Percentiles rank a stretch among this genome's conserved stretches.
These are phyloP conservation scores for Ommatoiulus sabulosus DNA, from an alignment of 2,888 invertebrate genomes.

Conservation along the genomic window DNA sequence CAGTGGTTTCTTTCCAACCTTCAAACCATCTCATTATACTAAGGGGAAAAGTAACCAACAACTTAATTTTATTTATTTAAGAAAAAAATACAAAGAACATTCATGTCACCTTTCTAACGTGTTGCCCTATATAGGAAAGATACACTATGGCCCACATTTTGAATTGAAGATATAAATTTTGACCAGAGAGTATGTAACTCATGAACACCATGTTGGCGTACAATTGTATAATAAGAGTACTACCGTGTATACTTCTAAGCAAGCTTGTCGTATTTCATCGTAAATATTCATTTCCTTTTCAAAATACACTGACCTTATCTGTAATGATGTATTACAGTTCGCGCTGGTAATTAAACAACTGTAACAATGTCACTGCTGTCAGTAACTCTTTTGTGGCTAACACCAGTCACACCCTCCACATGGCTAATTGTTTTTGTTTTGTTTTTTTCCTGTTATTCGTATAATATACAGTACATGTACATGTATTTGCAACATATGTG, in stretches of 20 bases:
- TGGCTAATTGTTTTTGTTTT: neutral
- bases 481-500: neutral
- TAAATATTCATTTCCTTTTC: constrained; percentile 39
- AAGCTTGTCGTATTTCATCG: neutral
- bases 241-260: neutral
- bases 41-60: neutral
- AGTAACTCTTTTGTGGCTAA: neutral
- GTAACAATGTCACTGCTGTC: constrained; percentile 10
- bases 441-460: neutral
- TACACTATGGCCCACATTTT: constrained; percentile 12
- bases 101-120: constrained; percentile 32
- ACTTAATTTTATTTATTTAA: constrained; percentile 40
- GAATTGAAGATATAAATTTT: neutral
- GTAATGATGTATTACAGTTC: neutral
- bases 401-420: neutral
- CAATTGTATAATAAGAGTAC: neutral
- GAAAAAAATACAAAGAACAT: neutral
- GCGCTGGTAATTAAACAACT: neutral
- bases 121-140: constrained; percentile 12
- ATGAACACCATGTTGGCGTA: neutral
- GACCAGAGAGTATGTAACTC: neutral
- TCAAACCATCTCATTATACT: neutral
- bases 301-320: constrained; percentile 12
- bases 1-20: constrained; percentile 26
- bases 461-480: neutral